A percentile compares a stretch with the other conserved stretches of the same genome.
These are phyloP conservation scores for Geopemphigus sp. DNA, from an alignment of 1,140 invertebrate genomes.

Conservation along the genomic window DNA sequence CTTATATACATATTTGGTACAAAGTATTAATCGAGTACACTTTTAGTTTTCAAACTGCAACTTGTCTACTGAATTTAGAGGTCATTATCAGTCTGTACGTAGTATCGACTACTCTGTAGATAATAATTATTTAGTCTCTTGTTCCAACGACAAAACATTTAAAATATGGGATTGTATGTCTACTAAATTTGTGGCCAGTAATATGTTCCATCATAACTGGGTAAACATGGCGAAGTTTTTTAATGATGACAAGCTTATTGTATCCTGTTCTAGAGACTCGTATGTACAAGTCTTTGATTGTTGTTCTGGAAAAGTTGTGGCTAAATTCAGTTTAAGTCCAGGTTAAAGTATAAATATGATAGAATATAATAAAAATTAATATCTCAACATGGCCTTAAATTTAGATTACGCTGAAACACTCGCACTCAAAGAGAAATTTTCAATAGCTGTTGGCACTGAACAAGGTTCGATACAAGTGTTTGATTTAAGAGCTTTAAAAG, in stretches of 20 bases:
- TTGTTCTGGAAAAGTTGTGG: slow-evolving; percentile 36
- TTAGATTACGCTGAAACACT: slow-evolving; percentile 38
- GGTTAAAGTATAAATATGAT: not conserved
- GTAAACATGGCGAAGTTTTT: slow-evolving; percentile 39
- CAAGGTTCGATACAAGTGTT: slow-evolving; percentile 12
- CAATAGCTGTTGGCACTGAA: slow-evolving; percentile 25
- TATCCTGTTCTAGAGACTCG: slow-evolving; percentile 38
- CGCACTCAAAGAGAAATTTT: slow-evolving; percentile 12
- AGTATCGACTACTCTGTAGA: slow-evolving; percentile 1
- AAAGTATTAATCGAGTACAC: not conserved
- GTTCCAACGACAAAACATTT: slow-evolving; percentile 49
- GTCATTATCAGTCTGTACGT: slow-evolving; percentile 4
- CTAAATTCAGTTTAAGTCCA: slow-evolving; percentile 2
- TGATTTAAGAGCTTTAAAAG: slow-evolving; percentile 33
- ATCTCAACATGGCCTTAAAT: not conserved
- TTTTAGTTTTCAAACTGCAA: slow-evolving; percentile 40
- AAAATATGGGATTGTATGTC: slow-evolving; percentile 44
- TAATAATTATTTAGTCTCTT: slow-evolving; percentile 40
- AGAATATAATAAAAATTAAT: not conserved
- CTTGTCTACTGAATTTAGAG: slow-evolving; percentile 16
- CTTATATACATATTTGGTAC: not conserved
- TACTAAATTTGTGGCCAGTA: slow-evolving; percentile 31
- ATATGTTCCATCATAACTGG: slow-evolving; percentile 44
- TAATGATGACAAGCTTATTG: not conserved
- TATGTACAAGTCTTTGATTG: slow-evolving; percentile 39